These are phyloP conservation scores for Stichodactyla mertensii DNA, from an alignment of 64 coral and sea anemone genomes.

Conservation along the genomic window DNA sequence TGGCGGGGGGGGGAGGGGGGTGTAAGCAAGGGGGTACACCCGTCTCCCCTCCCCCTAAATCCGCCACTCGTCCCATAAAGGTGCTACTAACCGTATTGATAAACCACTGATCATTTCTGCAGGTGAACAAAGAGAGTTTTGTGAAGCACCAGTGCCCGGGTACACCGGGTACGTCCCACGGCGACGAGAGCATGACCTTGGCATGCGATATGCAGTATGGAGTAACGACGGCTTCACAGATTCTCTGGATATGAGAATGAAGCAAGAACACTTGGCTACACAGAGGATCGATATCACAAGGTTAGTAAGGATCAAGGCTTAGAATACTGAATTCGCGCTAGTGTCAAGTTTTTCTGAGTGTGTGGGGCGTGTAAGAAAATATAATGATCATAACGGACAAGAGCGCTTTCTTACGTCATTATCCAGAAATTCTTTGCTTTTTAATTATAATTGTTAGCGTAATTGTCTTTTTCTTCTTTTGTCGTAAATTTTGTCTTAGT, in stretches of 20 bases:
- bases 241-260: constrained; percentile 74
- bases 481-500: not conserved
- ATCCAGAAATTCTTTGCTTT: not conserved
- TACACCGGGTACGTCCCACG: constrained; percentile 89
- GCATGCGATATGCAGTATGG: constrained; percentile 78
- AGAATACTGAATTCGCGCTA: not conserved
- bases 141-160: constrained; percentile 66
- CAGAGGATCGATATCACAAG: constrained; percentile 43
- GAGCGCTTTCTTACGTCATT: not conserved
- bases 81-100: too few relatives aligned
- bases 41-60: too few relatives aligned
- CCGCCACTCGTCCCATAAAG: too few relatives aligned
- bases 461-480: not conserved
- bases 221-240: constrained; percentile 67
- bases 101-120: not conserved
- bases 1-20: too few relatives aligned
- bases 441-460: not conserved
- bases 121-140: constrained; percentile 83
- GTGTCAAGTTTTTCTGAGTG: too few relatives aligned
- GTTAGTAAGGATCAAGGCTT: constrained; percentile 23
- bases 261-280: constrained; percentile 63
- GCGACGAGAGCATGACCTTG: constrained; percentile 68
- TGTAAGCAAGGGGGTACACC: too few relatives aligned
- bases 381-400: too few relatives aligned
- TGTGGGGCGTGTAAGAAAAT: too few relatives aligned